These are phyloP conservation scores for Tenthredo livida DNA, from an alignment of 2,888 invertebrate genomes.

Conservation along the genomic window DNA sequence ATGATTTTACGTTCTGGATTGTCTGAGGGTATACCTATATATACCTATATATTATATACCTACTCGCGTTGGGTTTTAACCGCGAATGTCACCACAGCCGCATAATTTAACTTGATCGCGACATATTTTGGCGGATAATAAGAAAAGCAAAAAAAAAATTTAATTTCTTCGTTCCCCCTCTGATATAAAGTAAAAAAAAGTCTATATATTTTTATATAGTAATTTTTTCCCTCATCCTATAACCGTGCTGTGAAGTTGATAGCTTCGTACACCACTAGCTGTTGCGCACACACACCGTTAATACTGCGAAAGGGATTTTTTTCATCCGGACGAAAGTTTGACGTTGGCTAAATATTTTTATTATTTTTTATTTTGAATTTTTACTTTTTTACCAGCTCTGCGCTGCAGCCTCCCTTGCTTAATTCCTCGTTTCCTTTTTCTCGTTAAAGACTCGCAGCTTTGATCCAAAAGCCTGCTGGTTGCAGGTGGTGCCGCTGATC, in stretches of 20 bases:
- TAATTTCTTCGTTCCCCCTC: not conserved
- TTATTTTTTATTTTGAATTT: not conserved
- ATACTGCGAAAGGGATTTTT: not conserved
- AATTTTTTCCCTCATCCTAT: not conserved
- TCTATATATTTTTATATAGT: too few species aligned
- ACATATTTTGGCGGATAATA: slow-evolving; percentile 1
- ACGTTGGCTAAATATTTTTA: not conserved
- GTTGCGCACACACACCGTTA: not conserved
- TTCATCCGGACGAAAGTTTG: not conserved
- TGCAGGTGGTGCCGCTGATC: not conserved
- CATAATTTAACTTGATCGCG: not conserved
- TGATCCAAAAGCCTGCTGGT: slow-evolving; percentile 2
- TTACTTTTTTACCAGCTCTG: not conserved
- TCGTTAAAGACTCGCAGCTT: not conserved
- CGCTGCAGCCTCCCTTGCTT: not conserved
- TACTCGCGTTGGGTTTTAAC: slow-evolving; percentile 2
- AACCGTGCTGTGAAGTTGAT: not conserved
- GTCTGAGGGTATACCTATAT: not conserved
- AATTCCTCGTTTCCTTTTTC: not conserved
- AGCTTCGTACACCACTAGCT: not conserved
- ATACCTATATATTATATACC: too few species aligned
- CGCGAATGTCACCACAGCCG: not conserved
- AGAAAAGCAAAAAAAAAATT: not conserved
- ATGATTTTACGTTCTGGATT: slow-evolving; percentile 27
- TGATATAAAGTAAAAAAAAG: not conserved